Conservation (phyloP, 2,113 vertebrate species). For the Picathartes gymnocephalus region DNA sequence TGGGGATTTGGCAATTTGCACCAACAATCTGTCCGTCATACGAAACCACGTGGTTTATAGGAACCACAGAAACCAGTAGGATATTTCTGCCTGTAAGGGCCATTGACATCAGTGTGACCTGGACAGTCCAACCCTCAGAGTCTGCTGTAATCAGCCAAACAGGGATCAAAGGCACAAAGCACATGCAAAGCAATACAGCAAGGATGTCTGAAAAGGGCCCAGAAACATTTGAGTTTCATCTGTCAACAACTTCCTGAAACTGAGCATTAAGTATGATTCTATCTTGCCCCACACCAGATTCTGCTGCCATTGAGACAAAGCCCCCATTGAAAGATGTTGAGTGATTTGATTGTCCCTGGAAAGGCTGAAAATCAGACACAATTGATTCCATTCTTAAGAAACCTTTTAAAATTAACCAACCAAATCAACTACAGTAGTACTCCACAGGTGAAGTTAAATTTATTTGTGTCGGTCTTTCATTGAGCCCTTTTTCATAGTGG, state of each 20-base stretch:
- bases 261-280: background rate
- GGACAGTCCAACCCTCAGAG: background rate
- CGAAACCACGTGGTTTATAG: background rate
- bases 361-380: background rate
- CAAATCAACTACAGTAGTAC: background rate
- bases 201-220: background rate
- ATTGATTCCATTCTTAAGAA: background rate
- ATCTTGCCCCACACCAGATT: background rate
- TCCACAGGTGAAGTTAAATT: background rate
- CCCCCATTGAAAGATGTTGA: background rate
- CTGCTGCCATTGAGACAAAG: background rate
- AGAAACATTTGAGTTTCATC: constrained; percentile 31
- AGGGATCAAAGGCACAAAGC: constrained; percentile 12
- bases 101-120: background rate
- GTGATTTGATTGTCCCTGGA: background rate
- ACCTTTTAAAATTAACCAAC: background rate
- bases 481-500: background rate
- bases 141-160: background rate
- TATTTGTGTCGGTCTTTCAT: background rate
- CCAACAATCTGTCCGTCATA: background rate
- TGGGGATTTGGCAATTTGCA: background rate
- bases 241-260: constrained; percentile 12
- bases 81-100: background rate
- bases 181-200: background rate
- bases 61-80: constrained; percentile 5